These are phyloP conservation scores for Chrysemys picta DNA, from an alignment of 2,113 vertebrate genomes.

Conservation along the genomic window DNA sequence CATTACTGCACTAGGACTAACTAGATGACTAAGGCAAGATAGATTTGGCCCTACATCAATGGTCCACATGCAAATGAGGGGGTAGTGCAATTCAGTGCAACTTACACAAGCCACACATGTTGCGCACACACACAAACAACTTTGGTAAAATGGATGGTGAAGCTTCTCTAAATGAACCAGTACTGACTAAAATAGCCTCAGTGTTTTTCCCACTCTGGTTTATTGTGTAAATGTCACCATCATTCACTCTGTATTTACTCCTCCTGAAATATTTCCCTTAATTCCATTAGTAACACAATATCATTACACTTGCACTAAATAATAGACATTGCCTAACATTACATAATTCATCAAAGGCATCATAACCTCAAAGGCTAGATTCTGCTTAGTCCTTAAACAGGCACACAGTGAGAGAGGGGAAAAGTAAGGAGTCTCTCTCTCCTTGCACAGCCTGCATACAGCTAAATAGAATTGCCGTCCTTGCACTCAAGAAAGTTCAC, in stretches of 20 bases:
- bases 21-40: too few species aligned
- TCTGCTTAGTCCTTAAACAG: background rate
- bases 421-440: background rate
- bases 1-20: background rate
- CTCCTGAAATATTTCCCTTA: background rate
- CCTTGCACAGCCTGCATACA: background rate
- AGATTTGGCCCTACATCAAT: background rate
- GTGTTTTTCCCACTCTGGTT: background rate
- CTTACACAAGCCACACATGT: background rate
- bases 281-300: background rate
- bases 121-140: background rate
- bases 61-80: fast-evolving
- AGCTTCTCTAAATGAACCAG: background rate
- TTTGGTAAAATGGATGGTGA: too few species aligned
- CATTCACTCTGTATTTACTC: background rate
- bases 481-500: background rate
- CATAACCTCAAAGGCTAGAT: background rate
- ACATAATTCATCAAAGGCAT: background rate
- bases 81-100: background rate
- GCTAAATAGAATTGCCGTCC: background rate
- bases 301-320: background rate
- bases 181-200: background rate
- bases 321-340: background rate
- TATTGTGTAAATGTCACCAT: background rate
- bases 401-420: background rate